phyloP scores from a whole-genome alignment of 1,140 invertebrate genomes.

The Linepithema humile region DNA sequence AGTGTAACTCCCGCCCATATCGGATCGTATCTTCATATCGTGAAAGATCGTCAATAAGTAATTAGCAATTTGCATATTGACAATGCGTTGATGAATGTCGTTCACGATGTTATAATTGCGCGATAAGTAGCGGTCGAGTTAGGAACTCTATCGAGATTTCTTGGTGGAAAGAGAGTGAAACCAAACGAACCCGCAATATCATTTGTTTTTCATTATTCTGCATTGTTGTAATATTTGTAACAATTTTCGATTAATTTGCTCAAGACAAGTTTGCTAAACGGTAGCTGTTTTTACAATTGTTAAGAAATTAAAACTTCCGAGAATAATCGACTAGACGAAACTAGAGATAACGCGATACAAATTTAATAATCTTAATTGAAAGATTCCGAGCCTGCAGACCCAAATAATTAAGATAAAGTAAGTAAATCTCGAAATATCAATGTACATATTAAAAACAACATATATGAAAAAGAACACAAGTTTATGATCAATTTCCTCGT shows the following conservation, averaged over 20 bases:
- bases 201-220: not conserved
- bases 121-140: not conserved
- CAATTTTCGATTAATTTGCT: not conserved
- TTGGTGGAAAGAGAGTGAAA: no score
- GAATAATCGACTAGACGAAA: not conserved
- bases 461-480: not conserved
- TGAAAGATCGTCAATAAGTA: not conserved
- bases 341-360: not conserved
- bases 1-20: not conserved
- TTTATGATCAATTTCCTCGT: not conserved
- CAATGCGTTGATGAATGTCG: not conserved
- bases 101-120: not conserved
- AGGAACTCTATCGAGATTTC: not conserved
- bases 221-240: not conserved
- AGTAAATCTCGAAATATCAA: not conserved
- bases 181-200: not conserved
- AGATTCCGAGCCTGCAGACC: not conserved
- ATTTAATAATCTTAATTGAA: not conserved
- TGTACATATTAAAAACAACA: not conserved
- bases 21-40: not conserved
- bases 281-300: not conserved
- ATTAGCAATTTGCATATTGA: constrained; percentile 20
- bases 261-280: not conserved
- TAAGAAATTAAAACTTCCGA: not conserved
- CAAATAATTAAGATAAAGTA: not conserved